Evolutionary conservation across 2,113 vertebrate species (phyloP), one percentile per base, ranked within the genome.

Genomic region (Amphilophus citrinellus): DNA sequence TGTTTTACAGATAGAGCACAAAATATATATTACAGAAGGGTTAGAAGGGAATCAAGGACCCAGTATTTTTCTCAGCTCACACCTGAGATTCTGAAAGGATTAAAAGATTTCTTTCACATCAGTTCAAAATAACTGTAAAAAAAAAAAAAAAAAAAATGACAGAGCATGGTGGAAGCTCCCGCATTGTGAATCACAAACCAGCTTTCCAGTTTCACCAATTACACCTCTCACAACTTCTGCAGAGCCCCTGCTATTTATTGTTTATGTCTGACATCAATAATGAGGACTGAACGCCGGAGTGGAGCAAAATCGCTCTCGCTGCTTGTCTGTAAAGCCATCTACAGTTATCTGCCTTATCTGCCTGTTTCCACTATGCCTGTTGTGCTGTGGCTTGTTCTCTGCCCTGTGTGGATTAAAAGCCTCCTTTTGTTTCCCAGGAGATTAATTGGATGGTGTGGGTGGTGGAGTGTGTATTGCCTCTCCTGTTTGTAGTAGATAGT

Each of bases 271-370:
- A 76, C 60, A 83, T 88, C 24, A 22, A 88, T 89, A 62, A 75
- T 20, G 7, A 9, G 9, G 9, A n/a, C 53, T 79, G 65, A 80
- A 68, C 32, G 60, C 66, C 60, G 44, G 47, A 81, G 50, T 18
- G 7, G 65, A 24, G 30, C 13, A 77, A 63, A 85, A 83, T 88
- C n/a, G 27, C 47, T 61, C 30, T 60, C 42, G 3, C 59, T 75
- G 57, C 78, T 82, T 86, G 79, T 88, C 91, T 57, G 59, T 86
- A 81, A 83, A 78, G 77, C 66, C 82, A 88, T 88, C 87, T 90
- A 53, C 85, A 71, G 44, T 89, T 90, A 85, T 90, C 62, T 79
- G 5, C 66, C 87, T 94, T 93, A 93, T 94, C 91, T 85, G 30
- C 24, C 78, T 58, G 77, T 80, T 91, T 75, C 88, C 82, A 87